A percentile compares a stretch with the other conserved stretches of the same genome.
phyloP scores from a whole-genome alignment of 1,140 invertebrate species.

The Hyphantria cunea region DNA sequence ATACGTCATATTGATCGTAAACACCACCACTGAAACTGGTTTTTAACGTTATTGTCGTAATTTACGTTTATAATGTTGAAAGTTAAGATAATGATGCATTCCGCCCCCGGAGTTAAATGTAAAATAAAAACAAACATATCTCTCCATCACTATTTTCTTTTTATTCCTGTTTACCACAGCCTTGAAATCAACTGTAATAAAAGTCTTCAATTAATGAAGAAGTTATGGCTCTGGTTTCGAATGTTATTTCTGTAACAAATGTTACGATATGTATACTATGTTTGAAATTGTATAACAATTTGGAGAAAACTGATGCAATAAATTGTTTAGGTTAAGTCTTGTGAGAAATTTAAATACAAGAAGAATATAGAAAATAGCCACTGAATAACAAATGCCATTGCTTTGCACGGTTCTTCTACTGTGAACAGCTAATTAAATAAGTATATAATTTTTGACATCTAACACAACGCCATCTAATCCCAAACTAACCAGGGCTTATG shows the following conservation, averaged over 20 bases:
- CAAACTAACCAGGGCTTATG: too few species aligned
- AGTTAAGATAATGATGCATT: neutral
- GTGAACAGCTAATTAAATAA: too few species aligned
- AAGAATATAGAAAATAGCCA: too few species aligned
- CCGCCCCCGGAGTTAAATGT: neutral
- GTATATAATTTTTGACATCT: too few species aligned
- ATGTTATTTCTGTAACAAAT: neutral
- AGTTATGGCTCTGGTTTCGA: neutral
- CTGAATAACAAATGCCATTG: too few species aligned
- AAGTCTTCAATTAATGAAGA: slow-evolving; percentile 1
- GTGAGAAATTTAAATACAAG: too few species aligned
- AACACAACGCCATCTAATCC: too few species aligned
- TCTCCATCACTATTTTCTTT: neutral
- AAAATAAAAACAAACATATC: neutral
- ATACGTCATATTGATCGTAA: neutral
- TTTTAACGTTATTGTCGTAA: slow-evolving; percentile 1
- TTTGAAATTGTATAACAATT: neutral
- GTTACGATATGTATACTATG: too few species aligned
- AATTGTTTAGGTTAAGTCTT: neutral
- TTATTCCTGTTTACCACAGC: neutral
- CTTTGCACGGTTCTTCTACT: too few species aligned
- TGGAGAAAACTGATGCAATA: neutral
- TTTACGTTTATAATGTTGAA: neutral
- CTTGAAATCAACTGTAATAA: neutral
- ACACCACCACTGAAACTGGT: neutral